Conservation (phyloP, 2,888 invertebrate genomes). For the Lithodes maja region DNA sequence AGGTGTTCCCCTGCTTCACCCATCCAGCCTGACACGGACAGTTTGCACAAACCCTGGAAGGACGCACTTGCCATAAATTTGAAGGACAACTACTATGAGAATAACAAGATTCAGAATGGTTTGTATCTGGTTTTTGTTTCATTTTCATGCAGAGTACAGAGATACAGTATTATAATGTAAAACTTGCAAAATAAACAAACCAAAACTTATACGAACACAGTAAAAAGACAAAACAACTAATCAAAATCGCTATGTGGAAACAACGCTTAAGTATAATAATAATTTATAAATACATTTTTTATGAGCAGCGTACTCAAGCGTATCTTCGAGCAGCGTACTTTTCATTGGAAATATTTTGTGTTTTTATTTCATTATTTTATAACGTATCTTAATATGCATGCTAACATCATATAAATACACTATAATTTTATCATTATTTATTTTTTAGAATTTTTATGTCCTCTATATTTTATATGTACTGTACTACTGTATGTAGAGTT, state of each 20-base stretch:
- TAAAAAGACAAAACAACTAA: too few relatives aligned
- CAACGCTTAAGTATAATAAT: too few relatives aligned
- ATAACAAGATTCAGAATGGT: constrained; percentile 88
- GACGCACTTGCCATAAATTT: constrained; percentile 73
- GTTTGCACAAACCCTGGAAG: constrained; percentile 83
- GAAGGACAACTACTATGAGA: constrained; percentile 79
- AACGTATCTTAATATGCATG: not conserved
- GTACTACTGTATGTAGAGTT: not conserved
- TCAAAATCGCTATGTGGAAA: too few relatives aligned
- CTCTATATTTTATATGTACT: not conserved
- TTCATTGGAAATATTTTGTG: not conserved
- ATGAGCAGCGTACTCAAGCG: not conserved
- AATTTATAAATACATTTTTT: too few relatives aligned
- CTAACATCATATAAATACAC: not conserved
- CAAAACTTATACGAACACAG: too few relatives aligned
- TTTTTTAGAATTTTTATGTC: not conserved
- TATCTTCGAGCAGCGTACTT: not conserved
- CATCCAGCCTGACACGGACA: constrained; percentile 79
- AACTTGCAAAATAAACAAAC: too few relatives aligned
- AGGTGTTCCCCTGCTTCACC: constrained; percentile 75
- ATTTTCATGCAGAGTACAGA: not conserved
- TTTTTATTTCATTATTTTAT: not conserved
- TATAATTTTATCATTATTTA: not conserved
- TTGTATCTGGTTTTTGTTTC: constrained; percentile 73
- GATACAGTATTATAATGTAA: too few relatives aligned